Evolutionary conservation across 2,888 invertebrate species (phyloP).

Genomic region (Eudasyphora cyanicolor): DNA sequence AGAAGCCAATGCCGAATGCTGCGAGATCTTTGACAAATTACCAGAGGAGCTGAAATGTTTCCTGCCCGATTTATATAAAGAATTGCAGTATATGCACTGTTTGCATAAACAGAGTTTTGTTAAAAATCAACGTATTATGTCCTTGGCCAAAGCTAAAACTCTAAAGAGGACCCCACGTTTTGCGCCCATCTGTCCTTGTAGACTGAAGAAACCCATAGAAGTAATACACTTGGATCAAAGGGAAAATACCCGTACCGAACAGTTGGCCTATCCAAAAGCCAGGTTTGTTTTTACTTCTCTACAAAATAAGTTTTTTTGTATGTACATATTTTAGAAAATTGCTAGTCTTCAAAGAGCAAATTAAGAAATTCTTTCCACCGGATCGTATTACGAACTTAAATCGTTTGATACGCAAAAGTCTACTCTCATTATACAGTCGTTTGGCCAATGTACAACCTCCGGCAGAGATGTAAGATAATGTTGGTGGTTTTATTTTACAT

Average conservation of each 20-base stretch:
- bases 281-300: slow-evolving; percentile 61
- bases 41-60: slow-evolving; percentile 69
- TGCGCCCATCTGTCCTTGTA: slow-evolving; percentile 72
- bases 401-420: slow-evolving; percentile 73
- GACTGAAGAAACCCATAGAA: slow-evolving; percentile 71
- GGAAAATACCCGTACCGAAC: slow-evolving; percentile 74
- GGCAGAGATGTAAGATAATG: slow-evolving; percentile 67
- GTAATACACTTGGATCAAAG: slow-evolving; percentile 69
- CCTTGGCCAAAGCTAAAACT: slow-evolving; percentile 68
- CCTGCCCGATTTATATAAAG: slow-evolving; percentile 67
- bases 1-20: slow-evolving; percentile 70
- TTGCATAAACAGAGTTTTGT: slow-evolving; percentile 69
- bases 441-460: slow-evolving; percentile 73
- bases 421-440: slow-evolving; percentile 77
- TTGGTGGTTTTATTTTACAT: neutral
- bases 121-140: slow-evolving; percentile 68
- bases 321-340: slow-evolving; percentile 51
- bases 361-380: slow-evolving; percentile 35
- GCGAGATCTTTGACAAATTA: slow-evolving; percentile 66
- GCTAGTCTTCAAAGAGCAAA: slow-evolving; percentile 61
- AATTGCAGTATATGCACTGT: slow-evolving; percentile 65
- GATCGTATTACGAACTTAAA: slow-evolving; percentile 70
- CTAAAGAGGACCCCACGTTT: slow-evolving; percentile 55
- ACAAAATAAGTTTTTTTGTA: neutral
- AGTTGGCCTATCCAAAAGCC: slow-evolving; percentile 73